Base-by-base conservation (phyloP, 2,113 vertebrate genomes). In the Dromiciops gliroides region DNA sequence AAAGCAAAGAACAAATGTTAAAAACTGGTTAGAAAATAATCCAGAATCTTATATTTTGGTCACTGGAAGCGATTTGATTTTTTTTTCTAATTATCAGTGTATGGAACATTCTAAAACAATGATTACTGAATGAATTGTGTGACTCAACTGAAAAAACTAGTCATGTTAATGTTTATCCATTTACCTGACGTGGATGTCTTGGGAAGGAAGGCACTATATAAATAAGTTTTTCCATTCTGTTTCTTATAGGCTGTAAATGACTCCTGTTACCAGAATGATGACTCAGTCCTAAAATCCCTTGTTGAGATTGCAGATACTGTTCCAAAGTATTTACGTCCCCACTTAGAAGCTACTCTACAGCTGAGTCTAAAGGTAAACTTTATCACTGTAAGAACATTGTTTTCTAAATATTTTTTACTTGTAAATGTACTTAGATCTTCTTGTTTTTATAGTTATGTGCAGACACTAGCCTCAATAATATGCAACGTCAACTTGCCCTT, bases 231-330 rank as follows among this genome's bases (percentile, higher is more conserved):
- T 31, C 50, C 89, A 2, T 91, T 90, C 92, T 23, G 47, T 94
- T 91, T 94, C 93, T 97, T 95, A 50, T 98, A 99, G 99, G 99
- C 99, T 19, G 99, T 99, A 94, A 99, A 99, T 95, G 99, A 99
- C 51, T 99, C 99, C 0, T 99, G 99, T 97, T 99, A 99, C 96
- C 99, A 99, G 98, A 99, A 99, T 7, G 99, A 99, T 28, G 99
- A 99, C 98, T 99, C 99, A 0, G 99, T 99, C 97, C 99, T 99
- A 91, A 99, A 99, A 98, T 99, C 99, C 50, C 98, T 99, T 44
- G 99, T 99, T 98, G 99, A 99, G 97, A 99, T 99, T 52, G 99
- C 99, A 26, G 99, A 99, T 98, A 99, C 99, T 0, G 99, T 99
- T 50, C 99, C 99, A 0, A 99, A 99, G 97, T 99, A 99, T 98